Evolutionary conservation across 1,140 invertebrate species (phyloP).

Genomic region (Drosophila lowei): DNA sequence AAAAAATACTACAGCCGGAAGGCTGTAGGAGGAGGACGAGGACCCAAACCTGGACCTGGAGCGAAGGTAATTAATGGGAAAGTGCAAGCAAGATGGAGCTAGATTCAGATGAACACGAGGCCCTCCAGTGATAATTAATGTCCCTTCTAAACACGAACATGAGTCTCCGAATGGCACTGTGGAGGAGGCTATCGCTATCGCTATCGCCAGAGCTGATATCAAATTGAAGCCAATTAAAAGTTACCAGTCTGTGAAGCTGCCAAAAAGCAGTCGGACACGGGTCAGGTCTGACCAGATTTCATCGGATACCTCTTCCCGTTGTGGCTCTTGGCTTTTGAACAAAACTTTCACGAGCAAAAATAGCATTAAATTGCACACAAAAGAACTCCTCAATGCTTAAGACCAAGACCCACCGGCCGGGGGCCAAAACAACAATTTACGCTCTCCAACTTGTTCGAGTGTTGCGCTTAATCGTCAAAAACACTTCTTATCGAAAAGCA

Average conservation of each 20-base stretch:
- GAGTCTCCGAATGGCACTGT: constrained; percentile 22
- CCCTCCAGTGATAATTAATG: constrained; percentile 62
- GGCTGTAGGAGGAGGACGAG: background rate
- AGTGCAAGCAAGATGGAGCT: constrained; percentile 10
- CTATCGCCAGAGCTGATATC: constrained; percentile 34
- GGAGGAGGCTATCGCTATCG: constrained; percentile 11
- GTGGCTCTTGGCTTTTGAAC: constrained; percentile 16
- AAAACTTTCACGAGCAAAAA: constrained; percentile 20
- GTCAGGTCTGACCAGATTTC: constrained; percentile 26
- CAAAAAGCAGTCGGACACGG: constrained; percentile 28
- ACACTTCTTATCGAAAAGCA: constrained; percentile 54
- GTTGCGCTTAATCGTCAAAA: constrained; percentile 67
- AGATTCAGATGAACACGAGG: background rate
- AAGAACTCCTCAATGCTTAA: constrained; percentile 45
- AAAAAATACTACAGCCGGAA: constrained; percentile 2
- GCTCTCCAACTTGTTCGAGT: constrained; percentile 46
- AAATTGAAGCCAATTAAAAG: constrained; percentile 59
- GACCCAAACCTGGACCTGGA: constrained; percentile 25
- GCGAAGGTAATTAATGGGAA: constrained; percentile 64
- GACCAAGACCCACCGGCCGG: constrained; percentile 26
- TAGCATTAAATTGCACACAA: constrained; percentile 37
- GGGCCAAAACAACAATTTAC: constrained; percentile 39
- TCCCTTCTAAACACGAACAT: constrained; percentile 40
- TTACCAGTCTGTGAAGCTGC: constrained; percentile 45
- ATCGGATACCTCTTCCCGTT: background rate